A percentile compares a stretch with the other conserved stretches of the same genome.
These are phyloP conservation scores for Goniozus legneri DNA, from an alignment of 1,140 invertebrate genomes.

Conservation along the genomic window DNA sequence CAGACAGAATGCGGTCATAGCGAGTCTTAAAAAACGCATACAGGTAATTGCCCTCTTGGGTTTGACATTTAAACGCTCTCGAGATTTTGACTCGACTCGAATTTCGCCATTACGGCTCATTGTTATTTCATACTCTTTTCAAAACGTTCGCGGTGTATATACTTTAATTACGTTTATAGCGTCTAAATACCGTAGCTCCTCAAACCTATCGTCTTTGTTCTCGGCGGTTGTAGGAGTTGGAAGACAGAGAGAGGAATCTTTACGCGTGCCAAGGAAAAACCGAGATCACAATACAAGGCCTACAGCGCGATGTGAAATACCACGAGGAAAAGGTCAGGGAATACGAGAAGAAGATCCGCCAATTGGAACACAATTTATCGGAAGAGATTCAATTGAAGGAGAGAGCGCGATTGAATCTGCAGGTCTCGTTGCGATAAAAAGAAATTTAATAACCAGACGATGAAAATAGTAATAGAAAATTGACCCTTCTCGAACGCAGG, in stretches of 20 bases:
- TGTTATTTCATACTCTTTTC: too few species aligned
- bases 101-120: too few species aligned
- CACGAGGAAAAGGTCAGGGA: slow-evolving; percentile 74
- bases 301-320: slow-evolving; percentile 70
- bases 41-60: slow-evolving; percentile 47
- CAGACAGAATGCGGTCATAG: slow-evolving; percentile 73
- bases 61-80: too few species aligned
- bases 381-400: slow-evolving; percentile 58
- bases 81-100: too few species aligned
- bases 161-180: not conserved
- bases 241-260: slow-evolving; percentile 69
- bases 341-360: slow-evolving; percentile 68
- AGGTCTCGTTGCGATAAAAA: slow-evolving; percentile 21
- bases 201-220: too few species aligned
- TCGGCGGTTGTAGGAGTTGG: slow-evolving; percentile 57
- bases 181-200: not conserved
- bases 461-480: not conserved
- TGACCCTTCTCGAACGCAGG: slow-evolving; percentile 42
- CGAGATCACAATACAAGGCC: slow-evolving; percentile 67
- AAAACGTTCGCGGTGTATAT: too few species aligned
- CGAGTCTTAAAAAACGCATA: slow-evolving; percentile 72
- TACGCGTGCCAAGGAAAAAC: slow-evolving; percentile 59
- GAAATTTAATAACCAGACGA: not conserved
- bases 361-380: slow-evolving; percentile 66
- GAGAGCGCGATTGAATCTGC: slow-evolving; percentile 32